Conservation (phyloP, 2,888 invertebrate species). For the Apodemia mormo region DNA sequence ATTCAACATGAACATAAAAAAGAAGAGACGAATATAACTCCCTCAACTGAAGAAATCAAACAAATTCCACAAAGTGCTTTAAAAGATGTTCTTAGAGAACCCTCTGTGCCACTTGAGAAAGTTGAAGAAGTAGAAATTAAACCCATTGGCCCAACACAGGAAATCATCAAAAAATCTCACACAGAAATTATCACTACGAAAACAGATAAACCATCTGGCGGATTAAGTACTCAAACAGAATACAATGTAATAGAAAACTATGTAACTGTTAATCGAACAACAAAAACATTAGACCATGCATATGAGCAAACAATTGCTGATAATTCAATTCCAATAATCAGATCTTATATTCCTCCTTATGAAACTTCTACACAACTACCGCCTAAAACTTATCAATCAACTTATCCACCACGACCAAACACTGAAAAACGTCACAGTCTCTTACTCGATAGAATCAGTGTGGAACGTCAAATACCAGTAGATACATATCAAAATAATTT, state of each 20-base stretch:
- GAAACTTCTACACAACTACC: slow-evolving; percentile 58
- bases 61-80: slow-evolving; percentile 41
- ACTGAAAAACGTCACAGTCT: slow-evolving; percentile 72
- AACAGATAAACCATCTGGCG: slow-evolving; percentile 53
- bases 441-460: slow-evolving; percentile 67
- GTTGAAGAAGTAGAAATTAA: slow-evolving; percentile 75
- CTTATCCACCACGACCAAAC: slow-evolving; percentile 55
- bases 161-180: slow-evolving; percentile 62
- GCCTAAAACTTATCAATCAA: slow-evolving; percentile 62
- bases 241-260: slow-evolving; percentile 72
- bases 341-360: slow-evolving; percentile 65
- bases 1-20: slow-evolving; percentile 34
- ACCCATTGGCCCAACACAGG: slow-evolving; percentile 63
- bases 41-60: slow-evolving; percentile 34
- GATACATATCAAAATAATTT: slow-evolving; percentile 61
- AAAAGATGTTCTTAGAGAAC: slow-evolving; percentile 61
- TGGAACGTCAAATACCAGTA: slow-evolving; percentile 65
- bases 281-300: slow-evolving; percentile 65
- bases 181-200: slow-evolving; percentile 68
- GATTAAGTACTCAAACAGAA: slow-evolving; percentile 66
- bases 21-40: slow-evolving; percentile 37
- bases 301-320: slow-evolving; percentile 54
- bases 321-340: slow-evolving; percentile 55
- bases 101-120: slow-evolving; percentile 70
- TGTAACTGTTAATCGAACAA: slow-evolving; percentile 70